These are phyloP conservation scores for Accipiter cooperii DNA, from an alignment of 2,113 vertebrate species.

Conservation along the genomic window DNA sequence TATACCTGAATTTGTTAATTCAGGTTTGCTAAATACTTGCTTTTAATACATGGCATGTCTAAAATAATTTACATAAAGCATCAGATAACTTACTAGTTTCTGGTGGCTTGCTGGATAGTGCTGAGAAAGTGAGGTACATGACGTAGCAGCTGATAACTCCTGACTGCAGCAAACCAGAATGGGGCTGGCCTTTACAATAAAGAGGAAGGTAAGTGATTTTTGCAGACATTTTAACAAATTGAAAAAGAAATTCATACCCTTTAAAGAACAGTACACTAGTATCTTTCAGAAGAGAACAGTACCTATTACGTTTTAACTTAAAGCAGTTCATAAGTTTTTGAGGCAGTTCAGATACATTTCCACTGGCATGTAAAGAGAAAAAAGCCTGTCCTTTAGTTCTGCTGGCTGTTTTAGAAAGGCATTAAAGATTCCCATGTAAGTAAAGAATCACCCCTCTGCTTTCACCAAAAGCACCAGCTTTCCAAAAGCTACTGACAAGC, in stretches of 20 bases:
- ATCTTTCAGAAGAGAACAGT: background rate
- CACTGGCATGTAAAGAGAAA: background rate
- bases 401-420: background rate
- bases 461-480: background rate
- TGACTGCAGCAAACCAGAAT: slow-evolving; percentile 91
- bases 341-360: background rate
- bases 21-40: background rate
- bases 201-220: background rate
- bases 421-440: background rate
- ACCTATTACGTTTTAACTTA: background rate
- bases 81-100: slow-evolving; percentile 77
- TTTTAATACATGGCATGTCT: background rate
- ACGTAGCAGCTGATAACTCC: slow-evolving; percentile 95
- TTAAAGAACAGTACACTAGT: background rate
- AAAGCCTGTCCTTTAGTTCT: background rate
- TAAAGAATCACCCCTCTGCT: background rate
- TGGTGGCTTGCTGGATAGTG: slow-evolving; percentile 90
- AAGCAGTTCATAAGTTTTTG: background rate
- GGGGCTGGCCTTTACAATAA: slow-evolving; percentile 80
- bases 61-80: background rate
- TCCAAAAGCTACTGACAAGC: background rate
- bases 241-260: background rate
- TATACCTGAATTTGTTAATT: background rate
- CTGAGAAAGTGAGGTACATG: slow-evolving; percentile 96
- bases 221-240: background rate